Percentiles rank a stretch among this genome's conserved stretches.
Evolutionary conservation across 2,888 invertebrate species (phyloP).

Genomic region (Lasioglossum lativentre): DNA sequence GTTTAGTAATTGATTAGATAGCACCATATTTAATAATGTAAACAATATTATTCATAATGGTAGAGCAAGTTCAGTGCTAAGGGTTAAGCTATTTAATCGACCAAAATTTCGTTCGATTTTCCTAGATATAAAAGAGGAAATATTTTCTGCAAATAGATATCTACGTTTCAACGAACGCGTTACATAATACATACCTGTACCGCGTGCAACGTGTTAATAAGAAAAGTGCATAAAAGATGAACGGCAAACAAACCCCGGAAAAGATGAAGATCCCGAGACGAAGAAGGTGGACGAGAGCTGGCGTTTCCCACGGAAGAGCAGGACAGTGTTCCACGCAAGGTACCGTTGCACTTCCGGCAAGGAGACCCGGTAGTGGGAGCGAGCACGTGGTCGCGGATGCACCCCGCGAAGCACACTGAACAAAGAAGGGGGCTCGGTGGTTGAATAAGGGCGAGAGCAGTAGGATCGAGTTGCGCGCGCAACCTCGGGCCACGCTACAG

Average conservation of each 20-base stretch:
- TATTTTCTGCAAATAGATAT: too few species aligned
- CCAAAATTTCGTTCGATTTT: too few species aligned
- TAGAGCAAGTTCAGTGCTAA: too few species aligned
- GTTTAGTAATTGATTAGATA: too few species aligned
- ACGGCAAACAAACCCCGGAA: neutral
- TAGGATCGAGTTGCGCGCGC: conserved; percentile 80
- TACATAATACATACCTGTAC: neutral
- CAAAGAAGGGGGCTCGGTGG: conserved; percentile 54
- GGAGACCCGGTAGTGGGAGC: conserved; percentile 34
- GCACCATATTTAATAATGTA: too few species aligned
- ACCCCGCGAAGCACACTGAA: conserved; percentile 35
- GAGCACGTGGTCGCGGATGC: conserved; percentile 62
- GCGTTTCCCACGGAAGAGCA: conserved; percentile 22
- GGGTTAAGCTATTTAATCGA: too few species aligned
- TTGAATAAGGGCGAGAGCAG: conserved; percentile 58
- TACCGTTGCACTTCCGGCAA: conserved; percentile 73
- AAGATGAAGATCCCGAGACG: neutral
- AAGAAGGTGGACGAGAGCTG: neutral
- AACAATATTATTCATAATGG: too few species aligned
- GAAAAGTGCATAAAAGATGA: too few species aligned
- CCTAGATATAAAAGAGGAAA: too few species aligned
- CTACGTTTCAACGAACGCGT: neutral
- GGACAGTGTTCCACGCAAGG: conserved; percentile 57
- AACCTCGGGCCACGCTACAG: conserved; percentile 78
- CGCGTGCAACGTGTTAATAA: neutral